These are phyloP conservation scores for Mesoligia furuncula DNA, from an alignment of 2,888 invertebrate species.

Conservation along the genomic window DNA sequence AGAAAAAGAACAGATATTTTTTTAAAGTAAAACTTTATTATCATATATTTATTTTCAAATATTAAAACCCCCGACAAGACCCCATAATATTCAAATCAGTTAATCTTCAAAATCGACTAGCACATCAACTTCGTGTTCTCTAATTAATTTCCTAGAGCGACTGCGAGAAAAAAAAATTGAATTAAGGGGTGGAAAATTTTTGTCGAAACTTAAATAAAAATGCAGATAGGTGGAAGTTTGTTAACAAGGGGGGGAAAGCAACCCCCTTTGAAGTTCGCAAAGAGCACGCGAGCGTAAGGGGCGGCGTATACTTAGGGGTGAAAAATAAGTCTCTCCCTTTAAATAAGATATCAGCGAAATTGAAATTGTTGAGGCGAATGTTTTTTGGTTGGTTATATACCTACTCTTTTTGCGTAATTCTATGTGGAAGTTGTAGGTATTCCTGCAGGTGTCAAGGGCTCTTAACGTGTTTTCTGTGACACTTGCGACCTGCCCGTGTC, in stretches of 20 bases:
- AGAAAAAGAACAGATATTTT: too few relatives aligned
- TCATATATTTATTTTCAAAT: slow-evolving; percentile 12
- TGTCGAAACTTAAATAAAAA: slow-evolving; percentile 88
- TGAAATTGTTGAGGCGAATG: slow-evolving; percentile 70
- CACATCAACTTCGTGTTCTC: slow-evolving; percentile 63
- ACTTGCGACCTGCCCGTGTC: neutral
- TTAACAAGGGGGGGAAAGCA: slow-evolving; percentile 78
- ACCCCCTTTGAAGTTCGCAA: slow-evolving; percentile 82
- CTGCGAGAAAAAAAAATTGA: slow-evolving; percentile 79
- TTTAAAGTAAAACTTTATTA: slow-evolving; percentile 19
- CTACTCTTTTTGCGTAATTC: slow-evolving; percentile 14
- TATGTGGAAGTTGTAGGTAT: neutral
- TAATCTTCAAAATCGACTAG: slow-evolving; percentile 52
- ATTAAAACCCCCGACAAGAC: slow-evolving; percentile 11
- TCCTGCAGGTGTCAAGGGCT: neutral
- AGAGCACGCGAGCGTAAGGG: slow-evolving; percentile 70
- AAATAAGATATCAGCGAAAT: slow-evolving; percentile 75
- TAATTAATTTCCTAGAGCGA: slow-evolving; percentile 75
- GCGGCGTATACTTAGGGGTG: slow-evolving; percentile 85
- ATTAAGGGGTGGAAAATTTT: slow-evolving; percentile 86
- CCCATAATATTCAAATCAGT: slow-evolving; percentile 47
- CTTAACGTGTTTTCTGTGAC: neutral
- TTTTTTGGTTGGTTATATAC: slow-evolving; percentile 61
- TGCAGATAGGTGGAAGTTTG: slow-evolving; percentile 80
- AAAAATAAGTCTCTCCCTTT: slow-evolving; percentile 85